These are phyloP conservation scores for Gasteruption jaculator DNA, from an alignment of 2,888 invertebrate species.

Conservation along the genomic window DNA sequence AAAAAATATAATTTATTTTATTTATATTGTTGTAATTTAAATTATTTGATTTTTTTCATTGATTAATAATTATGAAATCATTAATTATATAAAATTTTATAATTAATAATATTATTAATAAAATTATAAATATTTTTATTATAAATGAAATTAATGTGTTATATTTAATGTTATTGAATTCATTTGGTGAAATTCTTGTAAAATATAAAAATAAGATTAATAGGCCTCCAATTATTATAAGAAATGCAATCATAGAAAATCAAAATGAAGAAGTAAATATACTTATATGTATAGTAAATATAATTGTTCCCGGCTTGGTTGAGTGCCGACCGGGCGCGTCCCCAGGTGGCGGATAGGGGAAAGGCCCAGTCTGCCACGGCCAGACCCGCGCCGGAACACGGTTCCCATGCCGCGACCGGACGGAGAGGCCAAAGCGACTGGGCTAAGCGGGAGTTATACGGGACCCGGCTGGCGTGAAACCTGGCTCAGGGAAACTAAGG, in stretches of 20 bases:
- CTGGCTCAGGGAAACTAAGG: no score
- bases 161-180: conserved; percentile 54
- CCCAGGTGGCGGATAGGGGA: no score
- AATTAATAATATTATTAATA: conserved; percentile 36
- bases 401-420: no score
- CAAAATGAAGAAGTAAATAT: conserved; percentile 50
- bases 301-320: no score
- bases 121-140: conserved; percentile 31
- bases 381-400: no score
- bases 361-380: no score
- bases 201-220: conserved; percentile 65
- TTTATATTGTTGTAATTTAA: conserved; percentile 11
- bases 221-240: conserved; percentile 63
- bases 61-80: conserved; percentile 19
- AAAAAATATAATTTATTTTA: conserved; percentile 16
- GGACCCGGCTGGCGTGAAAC: no score
- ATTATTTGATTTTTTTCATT: conserved; percentile 49
- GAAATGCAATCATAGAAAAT: conserved; percentile 60
- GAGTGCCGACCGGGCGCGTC: no score
- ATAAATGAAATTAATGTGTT: conserved; percentile 32
- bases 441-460: no score
- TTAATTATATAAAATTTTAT: conserved; percentile 24
- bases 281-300: conserved; percentile 52
- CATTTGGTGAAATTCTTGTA: conserved; percentile 59
- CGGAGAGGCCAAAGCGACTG: no score